phyloP scores from a whole-genome alignment of 2,888 invertebrate genomes.

The Cryptus viduatorius region DNA sequence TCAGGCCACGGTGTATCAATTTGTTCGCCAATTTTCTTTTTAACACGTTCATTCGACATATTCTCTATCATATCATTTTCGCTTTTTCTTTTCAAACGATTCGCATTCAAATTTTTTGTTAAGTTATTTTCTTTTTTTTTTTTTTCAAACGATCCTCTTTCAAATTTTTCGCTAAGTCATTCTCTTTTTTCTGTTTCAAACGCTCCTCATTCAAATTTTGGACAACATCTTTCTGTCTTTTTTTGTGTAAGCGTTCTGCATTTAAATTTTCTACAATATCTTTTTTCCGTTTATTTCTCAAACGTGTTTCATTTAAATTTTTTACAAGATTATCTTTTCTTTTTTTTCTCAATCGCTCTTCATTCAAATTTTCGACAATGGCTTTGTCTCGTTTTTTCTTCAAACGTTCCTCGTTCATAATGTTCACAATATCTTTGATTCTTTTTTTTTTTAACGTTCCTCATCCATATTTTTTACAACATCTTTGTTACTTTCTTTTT shows the following conservation, averaged over 20 bases:
- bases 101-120: not conserved
- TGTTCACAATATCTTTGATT: not conserved
- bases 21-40: not conserved
- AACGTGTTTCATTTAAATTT: not conserved
- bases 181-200: not conserved
- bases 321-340: too few species aligned
- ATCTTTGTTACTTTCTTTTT: not conserved
- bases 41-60: not conserved
- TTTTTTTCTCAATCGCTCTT: not conserved
- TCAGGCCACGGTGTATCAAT: not conserved
- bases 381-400: not conserved
- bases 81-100: slow-evolving; percentile 1
- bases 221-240: too few species aligned
- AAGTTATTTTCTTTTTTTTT: not conserved
- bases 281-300: not conserved
- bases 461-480: not conserved
- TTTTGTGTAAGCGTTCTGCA: not conserved
- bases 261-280: not conserved
- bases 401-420: not conserved
- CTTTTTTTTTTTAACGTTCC: too few species aligned
- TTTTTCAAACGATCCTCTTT: not conserved
- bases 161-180: not conserved
- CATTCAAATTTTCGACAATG: not conserved
- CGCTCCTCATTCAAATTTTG: not conserved
- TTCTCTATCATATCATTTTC: not conserved